Base-by-base conservation (phyloP, 1,140 invertebrate species). In the Streblospio benedicti region DNA sequence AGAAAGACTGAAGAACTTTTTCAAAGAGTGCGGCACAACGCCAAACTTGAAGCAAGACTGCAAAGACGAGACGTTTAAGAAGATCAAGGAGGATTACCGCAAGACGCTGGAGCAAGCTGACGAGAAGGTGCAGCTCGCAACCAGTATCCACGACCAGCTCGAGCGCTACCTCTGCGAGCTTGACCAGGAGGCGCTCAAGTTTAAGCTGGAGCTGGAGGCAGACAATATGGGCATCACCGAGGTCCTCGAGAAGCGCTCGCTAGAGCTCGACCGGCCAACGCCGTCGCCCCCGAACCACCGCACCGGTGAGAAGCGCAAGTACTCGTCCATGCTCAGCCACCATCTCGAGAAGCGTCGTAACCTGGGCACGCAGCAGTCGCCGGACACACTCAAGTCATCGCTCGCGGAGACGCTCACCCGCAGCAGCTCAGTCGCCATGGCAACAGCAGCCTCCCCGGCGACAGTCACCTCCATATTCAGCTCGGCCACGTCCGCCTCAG, bases 201-300 rank as follows among this genome's bases (percentile, higher is more conserved):
- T 98, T 76, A 97, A 97, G 81, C 91, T 95, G 83, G 95, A 99
- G 80, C 73, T 99, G 43, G 95, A 99, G 80, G 93, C 93, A 27
- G 94, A 97, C 76, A 93, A 97, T 81, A 90, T 93, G 66, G 95
- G 95, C 18, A 97, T 98, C 45, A 98, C 95, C 12, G 93, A 97
- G 80, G 82, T 94, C 32, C 75, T 98, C 60, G 94, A 98, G 77
- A 96, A 95, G 79, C 66, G 76, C n/a, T n/a, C n/a, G n/a, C n/a
- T n/a, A n/a, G n/a, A n/a, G n/a, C n/a, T n/a, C n/a, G n/a, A n/a
- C n/a, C n/a, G n/a, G n/a, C n/a, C n/a, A n/a, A n/a, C n/a, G n/a
- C n/a, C n/a, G n/a, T n/a, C n/a, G n/a, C n/a, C n/a, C n/a, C n/a
- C n/a, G n/a, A n/a, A n/a, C n/a, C n/a, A n/a, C n/a, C n/a, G n/a